Percentiles rank a stretch among this genome's conserved stretches.
These are phyloP conservation scores for Polyergus mexicanus DNA, from an alignment of 1,140 invertebrate species.

Conservation along the genomic window DNA sequence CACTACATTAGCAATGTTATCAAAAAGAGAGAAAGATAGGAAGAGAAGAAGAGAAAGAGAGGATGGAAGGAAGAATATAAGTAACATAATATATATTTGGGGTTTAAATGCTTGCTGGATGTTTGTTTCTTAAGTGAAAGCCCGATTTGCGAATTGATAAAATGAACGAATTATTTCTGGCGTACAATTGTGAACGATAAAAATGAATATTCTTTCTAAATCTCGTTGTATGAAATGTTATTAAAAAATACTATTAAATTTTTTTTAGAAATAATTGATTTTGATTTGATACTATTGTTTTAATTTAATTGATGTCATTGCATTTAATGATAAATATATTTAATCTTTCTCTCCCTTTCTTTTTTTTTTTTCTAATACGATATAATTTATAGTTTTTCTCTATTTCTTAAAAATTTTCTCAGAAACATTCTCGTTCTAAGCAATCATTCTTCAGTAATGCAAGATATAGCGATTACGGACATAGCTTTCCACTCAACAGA, in stretches of 20 bases:
- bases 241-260: no score
- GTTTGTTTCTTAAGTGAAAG: no score
- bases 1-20: slow-evolving; percentile 1
- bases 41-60: no score
- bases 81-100: no score
- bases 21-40: no score
- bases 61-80: no score
- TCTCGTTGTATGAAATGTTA: no score
- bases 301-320: background rate
- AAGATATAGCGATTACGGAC: slow-evolving; percentile 52
- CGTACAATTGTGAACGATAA: no score
- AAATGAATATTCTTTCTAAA: no score
- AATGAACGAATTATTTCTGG: no score
- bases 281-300: background rate
- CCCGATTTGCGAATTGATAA: no score
- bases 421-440: background rate
- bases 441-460: slow-evolving; percentile 49
- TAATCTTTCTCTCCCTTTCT: background rate
- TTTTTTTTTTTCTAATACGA: background rate
- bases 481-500: slow-evolving; percentile 58
- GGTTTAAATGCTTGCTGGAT: no score
- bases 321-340: slow-evolving; percentile 13
- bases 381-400: background rate
- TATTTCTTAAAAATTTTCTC: background rate
- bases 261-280: background rate